These are phyloP conservation scores for Oikopleura dioica DNA, from an alignment of 23 tunicate species.

Conservation along the genomic window DNA sequence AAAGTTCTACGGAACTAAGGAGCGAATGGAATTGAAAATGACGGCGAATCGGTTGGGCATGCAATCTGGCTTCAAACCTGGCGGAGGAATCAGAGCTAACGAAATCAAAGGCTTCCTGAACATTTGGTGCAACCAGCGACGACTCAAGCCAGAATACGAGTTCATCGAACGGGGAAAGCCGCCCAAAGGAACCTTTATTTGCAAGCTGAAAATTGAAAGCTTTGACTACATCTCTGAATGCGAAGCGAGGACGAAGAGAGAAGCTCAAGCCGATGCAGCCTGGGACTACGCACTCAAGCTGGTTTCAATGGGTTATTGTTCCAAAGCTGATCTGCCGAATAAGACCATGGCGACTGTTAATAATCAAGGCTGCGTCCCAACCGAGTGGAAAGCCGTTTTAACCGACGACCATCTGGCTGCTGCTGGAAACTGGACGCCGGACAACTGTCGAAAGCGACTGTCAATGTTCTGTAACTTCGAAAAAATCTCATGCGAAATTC, in stretches of 20 bases:
- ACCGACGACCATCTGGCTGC: background rate
- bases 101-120: constrained; percentile 11
- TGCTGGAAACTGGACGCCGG: constrained; percentile 11
- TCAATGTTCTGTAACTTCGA: constrained; percentile 9
- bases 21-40: background rate
- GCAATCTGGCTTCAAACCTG: background rate
- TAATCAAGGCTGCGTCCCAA: constrained; percentile 6
- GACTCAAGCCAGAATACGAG: constrained; percentile 10
- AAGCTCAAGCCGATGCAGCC: constrained; percentile 13
- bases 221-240: background rate
- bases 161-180: constrained; percentile 5
- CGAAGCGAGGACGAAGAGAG: constrained; percentile 8
- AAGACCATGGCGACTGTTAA: constrained; percentile 10
- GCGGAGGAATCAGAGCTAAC: constrained; percentile 1
- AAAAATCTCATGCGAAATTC: constrained; percentile 7
- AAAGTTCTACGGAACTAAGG: background rate
- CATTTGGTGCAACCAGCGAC: constrained; percentile 13
- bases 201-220: background rate
- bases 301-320: background rate
- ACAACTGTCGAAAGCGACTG: constrained; percentile 9
- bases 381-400: constrained; percentile 5
- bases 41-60: background rate
- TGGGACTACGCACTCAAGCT: background rate
- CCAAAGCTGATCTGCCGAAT: constrained; percentile 3
- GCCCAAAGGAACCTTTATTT: constrained; percentile 11